A percentile compares a stretch with the other conserved stretches of the same genome.
Evolutionary conservation across 2,113 vertebrate species (phyloP).

Genomic region (Lycocorax pyrrhopterus): DNA sequence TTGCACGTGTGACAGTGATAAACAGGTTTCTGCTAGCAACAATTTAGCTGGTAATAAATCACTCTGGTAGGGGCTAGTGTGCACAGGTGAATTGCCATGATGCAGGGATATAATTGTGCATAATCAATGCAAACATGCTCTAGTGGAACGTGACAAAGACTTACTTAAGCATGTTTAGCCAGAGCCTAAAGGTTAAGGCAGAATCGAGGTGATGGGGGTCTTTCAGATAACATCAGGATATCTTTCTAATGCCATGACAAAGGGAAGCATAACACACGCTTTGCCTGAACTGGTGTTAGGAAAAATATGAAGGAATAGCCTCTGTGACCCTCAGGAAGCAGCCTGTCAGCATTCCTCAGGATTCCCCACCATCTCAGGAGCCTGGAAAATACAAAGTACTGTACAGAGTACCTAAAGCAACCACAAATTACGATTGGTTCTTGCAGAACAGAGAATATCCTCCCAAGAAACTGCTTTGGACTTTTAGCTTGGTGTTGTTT

Average conservation of each 20-base stretch:
- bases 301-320: neutral
- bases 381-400: neutral
- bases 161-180: slow-evolving; percentile 44
- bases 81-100: slow-evolving; percentile 36
- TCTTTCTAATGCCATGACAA: neutral
- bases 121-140: slow-evolving; percentile 64
- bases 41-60: slow-evolving; percentile 70
- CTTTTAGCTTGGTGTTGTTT: neutral
- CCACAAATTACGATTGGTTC: neutral
- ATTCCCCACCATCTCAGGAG: neutral
- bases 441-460: neutral
- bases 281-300: neutral
- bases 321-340: neutral
- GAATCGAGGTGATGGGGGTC: neutral
- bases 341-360: neutral
- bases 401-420: neutral
- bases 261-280: neutral
- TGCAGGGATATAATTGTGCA: slow-evolving; percentile 42
- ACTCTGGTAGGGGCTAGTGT: neutral
- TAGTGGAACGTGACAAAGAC: slow-evolving; percentile 47
- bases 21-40: slow-evolving; percentile 64
- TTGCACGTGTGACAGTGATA: slow-evolving; percentile 64
- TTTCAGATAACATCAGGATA: neutral
- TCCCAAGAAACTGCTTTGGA: neutral
- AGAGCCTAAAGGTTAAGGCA: neutral